Percentiles rank a stretch among this genome's conserved stretches.
These are phyloP conservation scores for Strigamia crassipes DNA, from an alignment of 2,888 invertebrate species.

Conservation along the genomic window DNA sequence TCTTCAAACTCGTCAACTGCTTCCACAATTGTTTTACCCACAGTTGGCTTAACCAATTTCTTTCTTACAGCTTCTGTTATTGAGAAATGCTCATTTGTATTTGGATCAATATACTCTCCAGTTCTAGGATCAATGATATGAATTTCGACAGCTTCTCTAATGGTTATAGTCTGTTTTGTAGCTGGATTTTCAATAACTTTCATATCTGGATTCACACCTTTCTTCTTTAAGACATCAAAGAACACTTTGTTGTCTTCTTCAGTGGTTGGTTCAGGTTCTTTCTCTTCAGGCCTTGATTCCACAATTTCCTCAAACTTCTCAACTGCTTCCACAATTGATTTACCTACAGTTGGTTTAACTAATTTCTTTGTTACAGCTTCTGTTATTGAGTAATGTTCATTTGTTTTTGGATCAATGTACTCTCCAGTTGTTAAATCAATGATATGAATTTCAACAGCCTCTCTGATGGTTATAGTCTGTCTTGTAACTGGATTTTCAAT, in stretches of 20 bases:
- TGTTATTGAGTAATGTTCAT: constrained; percentile 61
- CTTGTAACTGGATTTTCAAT: constrained; percentile 83
- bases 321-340: background rate
- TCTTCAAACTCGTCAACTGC: constrained; percentile 1
- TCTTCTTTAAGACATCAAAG: constrained; percentile 27
- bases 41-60: constrained; percentile 74
- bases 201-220: background rate
- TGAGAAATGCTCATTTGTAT: constrained; percentile 49
- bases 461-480: constrained; percentile 75
- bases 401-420: constrained; percentile 26
- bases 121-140: constrained; percentile 77
- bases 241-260: constrained; percentile 50
- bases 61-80: constrained; percentile 76
- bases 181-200: constrained; percentile 78
- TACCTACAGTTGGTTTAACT: constrained; percentile 68
- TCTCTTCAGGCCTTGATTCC: constrained; percentile 59
- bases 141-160: constrained; percentile 80
- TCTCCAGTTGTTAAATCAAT: constrained; percentile 74
- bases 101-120: constrained; percentile 62
- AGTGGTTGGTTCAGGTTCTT: constrained; percentile 64
- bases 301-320: background rate
- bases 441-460: constrained; percentile 82
- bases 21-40: constrained; percentile 23
- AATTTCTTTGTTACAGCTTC: constrained; percentile 77
- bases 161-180: constrained; percentile 75